These are phyloP conservation scores for Polypedilum pembai DNA, from an alignment of 1,140 invertebrate genomes.

Conservation along the genomic window DNA sequence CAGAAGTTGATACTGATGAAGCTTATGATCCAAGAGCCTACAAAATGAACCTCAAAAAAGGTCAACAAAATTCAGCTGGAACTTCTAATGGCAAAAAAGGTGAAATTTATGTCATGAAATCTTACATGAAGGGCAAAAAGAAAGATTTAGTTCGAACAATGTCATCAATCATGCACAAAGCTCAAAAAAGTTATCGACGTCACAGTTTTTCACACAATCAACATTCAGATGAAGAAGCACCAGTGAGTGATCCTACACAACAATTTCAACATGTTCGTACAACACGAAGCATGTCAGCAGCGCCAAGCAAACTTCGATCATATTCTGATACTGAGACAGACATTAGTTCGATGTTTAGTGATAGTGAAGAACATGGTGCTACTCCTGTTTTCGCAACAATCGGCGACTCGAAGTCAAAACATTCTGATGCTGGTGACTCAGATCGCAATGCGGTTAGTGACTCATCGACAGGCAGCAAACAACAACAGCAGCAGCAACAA, in stretches of 20 bases:
- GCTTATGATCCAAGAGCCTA: slow-evolving; percentile 46
- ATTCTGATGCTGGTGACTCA: slow-evolving; percentile 27
- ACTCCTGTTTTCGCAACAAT: slow-evolving; percentile 37
- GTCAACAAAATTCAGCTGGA: slow-evolving; percentile 36
- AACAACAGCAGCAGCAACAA: background rate
- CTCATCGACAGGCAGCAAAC: background rate
- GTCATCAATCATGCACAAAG: slow-evolving; percentile 40
- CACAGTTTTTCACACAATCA: slow-evolving; percentile 35
- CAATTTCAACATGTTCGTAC: background rate
- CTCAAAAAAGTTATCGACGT: slow-evolving; percentile 38
- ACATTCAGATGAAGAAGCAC: background rate
- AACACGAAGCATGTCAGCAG: slow-evolving; percentile 32
- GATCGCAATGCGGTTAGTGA: background rate
- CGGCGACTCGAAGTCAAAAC: slow-evolving; percentile 22
- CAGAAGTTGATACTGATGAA: slow-evolving; percentile 54
- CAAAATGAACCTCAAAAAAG: slow-evolving; percentile 40
- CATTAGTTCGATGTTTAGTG: slow-evolving; percentile 36
- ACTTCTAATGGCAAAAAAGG: slow-evolving; percentile 30
- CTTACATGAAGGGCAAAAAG: slow-evolving; percentile 28
- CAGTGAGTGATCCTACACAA: background rate
- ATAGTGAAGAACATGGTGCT: slow-evolving; percentile 35
- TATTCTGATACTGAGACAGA: slow-evolving; percentile 37
- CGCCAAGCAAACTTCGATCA: slow-evolving; percentile 29
- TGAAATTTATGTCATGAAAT: slow-evolving; percentile 25
- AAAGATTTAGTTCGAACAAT: slow-evolving; percentile 37